A percentile compares a stretch with the other conserved stretches of the same genome.
phyloP scores from a whole-genome alignment of 92 coral and sea anemone species.

The Phenganax subtilis region DNA sequence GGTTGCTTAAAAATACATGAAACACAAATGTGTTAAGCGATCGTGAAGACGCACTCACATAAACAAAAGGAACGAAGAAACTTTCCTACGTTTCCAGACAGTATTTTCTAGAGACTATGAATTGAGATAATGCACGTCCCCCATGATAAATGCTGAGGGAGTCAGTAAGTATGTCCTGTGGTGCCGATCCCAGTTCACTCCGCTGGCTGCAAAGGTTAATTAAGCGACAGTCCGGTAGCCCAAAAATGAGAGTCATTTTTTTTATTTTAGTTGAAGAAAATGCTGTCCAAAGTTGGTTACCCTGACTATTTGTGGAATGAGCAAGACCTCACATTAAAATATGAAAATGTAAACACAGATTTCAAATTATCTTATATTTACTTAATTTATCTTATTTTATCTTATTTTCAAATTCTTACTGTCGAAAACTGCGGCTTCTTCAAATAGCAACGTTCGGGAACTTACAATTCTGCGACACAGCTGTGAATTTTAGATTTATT shows the following conservation, averaged over 20 bases:
- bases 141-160: too few relatives aligned
- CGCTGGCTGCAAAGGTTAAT: too few relatives aligned
- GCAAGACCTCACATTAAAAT: constrained; percentile 52
- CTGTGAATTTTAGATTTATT: too few relatives aligned
- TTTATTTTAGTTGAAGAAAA: constrained; percentile 23
- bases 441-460: background rate
- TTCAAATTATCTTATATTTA: background rate
- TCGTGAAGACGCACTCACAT: too few relatives aligned
- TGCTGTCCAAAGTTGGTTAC: constrained; percentile 81
- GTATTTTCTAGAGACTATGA: too few relatives aligned
- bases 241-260: background rate
- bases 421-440: background rate
- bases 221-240: background rate
- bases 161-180: too few relatives aligned
- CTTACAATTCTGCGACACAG: background rate
- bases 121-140: too few relatives aligned
- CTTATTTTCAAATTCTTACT: background rate
- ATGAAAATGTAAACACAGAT: constrained; percentile 50
- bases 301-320: constrained; percentile 90
- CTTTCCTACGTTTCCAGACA: too few relatives aligned
- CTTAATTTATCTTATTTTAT: background rate
- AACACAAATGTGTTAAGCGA: too few relatives aligned
- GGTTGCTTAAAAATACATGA: too few relatives aligned
- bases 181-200: too few relatives aligned
- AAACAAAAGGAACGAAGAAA: too few relatives aligned